Percentiles rank a stretch among this genome's conserved stretches.
Conservation (phyloP, 2,113 vertebrate species). For the Delphinapterus leucas region DNA sequence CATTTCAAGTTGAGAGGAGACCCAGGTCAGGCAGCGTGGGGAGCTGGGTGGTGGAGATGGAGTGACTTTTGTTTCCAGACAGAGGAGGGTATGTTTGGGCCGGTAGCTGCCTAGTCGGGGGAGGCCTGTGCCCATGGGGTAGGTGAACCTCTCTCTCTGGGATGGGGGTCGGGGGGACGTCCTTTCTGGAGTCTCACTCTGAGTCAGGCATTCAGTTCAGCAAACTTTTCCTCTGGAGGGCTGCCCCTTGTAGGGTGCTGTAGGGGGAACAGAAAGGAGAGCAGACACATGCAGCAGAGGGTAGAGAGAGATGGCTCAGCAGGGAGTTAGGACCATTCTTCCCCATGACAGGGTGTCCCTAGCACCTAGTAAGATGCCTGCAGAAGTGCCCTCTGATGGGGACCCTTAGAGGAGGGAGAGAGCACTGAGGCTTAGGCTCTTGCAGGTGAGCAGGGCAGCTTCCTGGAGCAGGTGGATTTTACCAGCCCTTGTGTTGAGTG, state of each 20-base stretch:
- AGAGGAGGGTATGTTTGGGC: background rate
- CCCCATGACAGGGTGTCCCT: background rate
- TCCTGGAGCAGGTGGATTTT: background rate
- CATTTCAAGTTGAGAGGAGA: background rate
- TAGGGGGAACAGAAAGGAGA: background rate
- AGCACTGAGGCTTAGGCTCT: background rate
- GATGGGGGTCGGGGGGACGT: background rate
- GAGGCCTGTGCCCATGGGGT: background rate
- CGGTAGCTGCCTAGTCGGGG: background rate
- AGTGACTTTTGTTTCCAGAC: background rate
- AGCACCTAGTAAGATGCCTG: background rate
- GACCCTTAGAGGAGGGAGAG: background rate
- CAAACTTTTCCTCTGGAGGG: background rate
- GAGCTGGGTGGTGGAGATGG: background rate
- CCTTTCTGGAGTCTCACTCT: background rate
- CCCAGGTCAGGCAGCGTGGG: conserved; percentile 26
- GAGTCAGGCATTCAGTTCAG: background rate
- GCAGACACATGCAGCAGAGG: background rate
- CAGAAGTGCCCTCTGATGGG: background rate
- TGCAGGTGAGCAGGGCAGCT: background rate
- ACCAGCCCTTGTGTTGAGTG: background rate
- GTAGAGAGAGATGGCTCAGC: background rate
- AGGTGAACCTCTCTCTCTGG: background rate
- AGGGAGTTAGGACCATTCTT: background rate
- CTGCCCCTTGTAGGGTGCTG: background rate